Evolutionary conservation across 2,888 invertebrate genomes (phyloP).

Genomic region (Drosophila mulleri): DNA sequence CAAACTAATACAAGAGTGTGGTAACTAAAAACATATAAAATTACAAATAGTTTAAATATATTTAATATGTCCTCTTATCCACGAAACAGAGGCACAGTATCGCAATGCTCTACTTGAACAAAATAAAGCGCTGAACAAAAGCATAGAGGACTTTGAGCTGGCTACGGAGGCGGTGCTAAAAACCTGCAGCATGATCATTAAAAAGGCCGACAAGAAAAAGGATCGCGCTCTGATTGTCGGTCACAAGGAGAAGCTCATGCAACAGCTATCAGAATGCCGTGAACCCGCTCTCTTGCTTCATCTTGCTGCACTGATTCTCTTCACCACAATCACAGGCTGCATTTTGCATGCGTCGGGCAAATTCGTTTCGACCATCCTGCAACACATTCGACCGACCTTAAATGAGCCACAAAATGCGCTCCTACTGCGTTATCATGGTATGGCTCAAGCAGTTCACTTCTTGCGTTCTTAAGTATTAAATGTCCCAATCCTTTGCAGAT

Average conservation of each 20-base stretch:
- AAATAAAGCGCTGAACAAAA: constrained; percentile 89
- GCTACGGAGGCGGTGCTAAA: constrained; percentile 90
- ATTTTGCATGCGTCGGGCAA: constrained; percentile 97
- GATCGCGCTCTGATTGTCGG: constrained; percentile 91
- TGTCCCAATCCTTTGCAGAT: constrained; percentile 85
- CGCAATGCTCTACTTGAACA: constrained; percentile 88
- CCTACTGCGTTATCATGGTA: constrained; percentile 92
- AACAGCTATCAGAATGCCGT: constrained; percentile 90
- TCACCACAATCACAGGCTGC: constrained; percentile 91
- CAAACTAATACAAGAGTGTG: constrained; percentile 89
- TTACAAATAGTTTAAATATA: no score
- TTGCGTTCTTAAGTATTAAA: not conserved
- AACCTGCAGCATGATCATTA: constrained; percentile 91
- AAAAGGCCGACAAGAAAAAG: constrained; percentile 96
- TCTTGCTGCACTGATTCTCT: constrained; percentile 91
- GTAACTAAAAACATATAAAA: constrained; percentile 49
- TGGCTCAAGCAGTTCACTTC: not conserved
- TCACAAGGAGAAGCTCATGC: constrained; percentile 92
- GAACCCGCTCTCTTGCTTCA: constrained; percentile 93
- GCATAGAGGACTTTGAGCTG: constrained; percentile 92
- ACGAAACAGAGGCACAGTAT: constrained; percentile 87
- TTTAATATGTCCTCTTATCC: not conserved
- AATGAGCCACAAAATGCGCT: constrained; percentile 88
- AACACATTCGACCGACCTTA: constrained; percentile 90
- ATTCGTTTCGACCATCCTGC: constrained; percentile 93